These are phyloP conservation scores for Leucophenga montana DNA, from an alignment of 2,888 invertebrate genomes.

Conservation along the genomic window DNA sequence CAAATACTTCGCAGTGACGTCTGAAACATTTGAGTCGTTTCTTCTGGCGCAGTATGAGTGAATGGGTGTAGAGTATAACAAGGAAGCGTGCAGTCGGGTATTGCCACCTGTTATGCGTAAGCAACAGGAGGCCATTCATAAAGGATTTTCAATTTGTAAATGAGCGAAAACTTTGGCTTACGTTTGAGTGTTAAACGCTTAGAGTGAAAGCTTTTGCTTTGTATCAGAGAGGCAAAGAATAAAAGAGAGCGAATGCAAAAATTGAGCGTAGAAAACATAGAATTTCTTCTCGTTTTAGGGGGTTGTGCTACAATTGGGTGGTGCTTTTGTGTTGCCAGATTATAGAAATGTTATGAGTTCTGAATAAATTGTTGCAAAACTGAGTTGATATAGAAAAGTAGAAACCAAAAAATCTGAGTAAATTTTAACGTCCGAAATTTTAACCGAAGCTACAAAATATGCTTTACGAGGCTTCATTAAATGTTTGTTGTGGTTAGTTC, in stretches of 20 bases:
- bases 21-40: too few relatives aligned
- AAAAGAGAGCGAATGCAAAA: neutral
- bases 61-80: neutral
- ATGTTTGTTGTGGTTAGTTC: too few relatives aligned
- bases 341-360: neutral
- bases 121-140: conserved; percentile 70
- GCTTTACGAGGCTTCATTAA: too few relatives aligned
- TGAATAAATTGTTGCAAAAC: too few relatives aligned
- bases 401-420: too few relatives aligned
- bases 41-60: too few relatives aligned
- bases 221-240: conserved; percentile 23
- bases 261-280: too few relatives aligned
- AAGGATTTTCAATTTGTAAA: conserved; percentile 33
- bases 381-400: too few relatives aligned
- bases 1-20: conserved; percentile 14
- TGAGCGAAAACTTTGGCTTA: conserved; percentile 29
- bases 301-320: neutral
- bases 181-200: conserved; percentile 28
- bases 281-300: too few relatives aligned
- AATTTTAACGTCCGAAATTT: too few relatives aligned
- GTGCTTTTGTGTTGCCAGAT: neutral
- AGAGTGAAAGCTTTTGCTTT: conserved; percentile 30
- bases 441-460: too few relatives aligned
- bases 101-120: conserved; percentile 67
- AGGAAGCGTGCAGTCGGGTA: conserved; percentile 69